phyloP scores from a whole-genome alignment of 2,888 invertebrate species.

The Anarsia innoxiella region DNA sequence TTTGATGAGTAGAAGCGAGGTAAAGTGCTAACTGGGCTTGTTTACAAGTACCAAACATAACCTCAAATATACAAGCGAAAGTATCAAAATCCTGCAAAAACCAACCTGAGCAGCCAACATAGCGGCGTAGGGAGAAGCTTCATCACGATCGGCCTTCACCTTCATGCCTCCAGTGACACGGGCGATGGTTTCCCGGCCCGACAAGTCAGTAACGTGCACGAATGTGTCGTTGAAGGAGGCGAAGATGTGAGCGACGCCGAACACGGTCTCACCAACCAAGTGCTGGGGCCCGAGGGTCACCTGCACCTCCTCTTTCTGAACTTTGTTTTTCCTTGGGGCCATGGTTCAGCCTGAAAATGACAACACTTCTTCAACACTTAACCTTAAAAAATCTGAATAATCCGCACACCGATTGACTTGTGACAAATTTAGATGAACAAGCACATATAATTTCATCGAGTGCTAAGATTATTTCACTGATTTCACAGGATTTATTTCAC shows the following conservation, averaged over 20 bases:
- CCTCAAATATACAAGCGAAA: conserved; percentile 26
- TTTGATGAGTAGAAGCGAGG: too few species aligned
- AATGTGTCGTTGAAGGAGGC: conserved; percentile 99
- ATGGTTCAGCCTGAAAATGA: conserved; percentile 77
- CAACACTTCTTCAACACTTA: conserved; percentile 58
- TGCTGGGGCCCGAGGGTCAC: conserved; percentile 97
- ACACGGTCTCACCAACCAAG: conserved; percentile 97
- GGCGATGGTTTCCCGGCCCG: conserved; percentile 95
- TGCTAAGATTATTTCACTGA: conserved; percentile 33
- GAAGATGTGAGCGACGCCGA: conserved; percentile 99
- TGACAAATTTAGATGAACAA: conserved; percentile 17
- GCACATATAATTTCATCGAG: conserved; percentile 16
- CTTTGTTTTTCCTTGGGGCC: conserved; percentile 99
- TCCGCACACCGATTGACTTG: conserved; percentile 32
- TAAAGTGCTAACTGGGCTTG: neutral
- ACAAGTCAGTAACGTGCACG: conserved; percentile 99
- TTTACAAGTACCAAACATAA: conserved; percentile 28
- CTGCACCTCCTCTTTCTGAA: conserved; percentile 97
- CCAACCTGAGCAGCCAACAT: conserved; percentile 99
- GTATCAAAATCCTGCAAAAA: conserved; percentile 19
- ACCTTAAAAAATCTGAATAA: conserved; percentile 57
- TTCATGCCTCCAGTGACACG: conserved; percentile 99
- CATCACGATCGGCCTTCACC: conserved; percentile 99
- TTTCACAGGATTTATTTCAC: conserved; percentile 25
- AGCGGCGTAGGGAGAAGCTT: conserved; percentile 99